Conservation (phyloP, 2,888 invertebrate species). For the Colostygia pectinataria region DNA sequence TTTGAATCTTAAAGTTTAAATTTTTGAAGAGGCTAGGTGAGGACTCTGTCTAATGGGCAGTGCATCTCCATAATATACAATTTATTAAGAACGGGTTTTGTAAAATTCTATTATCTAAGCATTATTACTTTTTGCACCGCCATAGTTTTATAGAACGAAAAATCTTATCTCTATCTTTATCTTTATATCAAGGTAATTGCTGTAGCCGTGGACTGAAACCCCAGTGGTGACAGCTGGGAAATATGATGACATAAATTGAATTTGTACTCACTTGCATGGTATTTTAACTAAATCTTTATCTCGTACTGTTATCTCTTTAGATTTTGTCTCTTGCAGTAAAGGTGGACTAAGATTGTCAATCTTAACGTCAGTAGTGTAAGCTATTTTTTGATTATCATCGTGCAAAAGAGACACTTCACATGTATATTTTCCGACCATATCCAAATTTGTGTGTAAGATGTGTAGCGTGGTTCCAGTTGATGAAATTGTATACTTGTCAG, state of each 20-base stretch:
- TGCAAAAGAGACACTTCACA: constrained; percentile 23
- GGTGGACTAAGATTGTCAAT: constrained; percentile 16
- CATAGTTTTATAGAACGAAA: too few species aligned
- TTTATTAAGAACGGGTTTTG: too few species aligned
- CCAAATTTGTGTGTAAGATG: constrained; percentile 23
- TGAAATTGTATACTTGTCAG: constrained; percentile 20
- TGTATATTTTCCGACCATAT: constrained; percentile 24
- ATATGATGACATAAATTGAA: background rate
- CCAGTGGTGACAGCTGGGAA: too few species aligned
- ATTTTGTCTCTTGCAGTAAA: background rate
- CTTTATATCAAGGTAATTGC: too few species aligned
- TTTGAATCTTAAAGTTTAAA: too few species aligned
- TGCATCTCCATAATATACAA: too few species aligned
- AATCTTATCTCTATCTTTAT: too few species aligned
- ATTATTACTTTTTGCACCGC: too few species aligned
- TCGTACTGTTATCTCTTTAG: background rate
- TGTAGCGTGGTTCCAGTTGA: constrained; percentile 17
- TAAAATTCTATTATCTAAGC: too few species aligned
- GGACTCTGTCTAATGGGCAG: too few species aligned
- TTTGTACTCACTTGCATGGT: constrained; percentile 12
- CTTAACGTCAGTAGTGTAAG: constrained; percentile 12
- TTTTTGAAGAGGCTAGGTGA: too few species aligned
- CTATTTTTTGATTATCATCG: constrained; percentile 6
- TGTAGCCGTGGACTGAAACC: too few species aligned
- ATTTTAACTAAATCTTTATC: constrained; percentile 1